Evolutionary conservation across 2,113 vertebrate species (phyloP).

Genomic region (Actinemys pallida): DNA sequence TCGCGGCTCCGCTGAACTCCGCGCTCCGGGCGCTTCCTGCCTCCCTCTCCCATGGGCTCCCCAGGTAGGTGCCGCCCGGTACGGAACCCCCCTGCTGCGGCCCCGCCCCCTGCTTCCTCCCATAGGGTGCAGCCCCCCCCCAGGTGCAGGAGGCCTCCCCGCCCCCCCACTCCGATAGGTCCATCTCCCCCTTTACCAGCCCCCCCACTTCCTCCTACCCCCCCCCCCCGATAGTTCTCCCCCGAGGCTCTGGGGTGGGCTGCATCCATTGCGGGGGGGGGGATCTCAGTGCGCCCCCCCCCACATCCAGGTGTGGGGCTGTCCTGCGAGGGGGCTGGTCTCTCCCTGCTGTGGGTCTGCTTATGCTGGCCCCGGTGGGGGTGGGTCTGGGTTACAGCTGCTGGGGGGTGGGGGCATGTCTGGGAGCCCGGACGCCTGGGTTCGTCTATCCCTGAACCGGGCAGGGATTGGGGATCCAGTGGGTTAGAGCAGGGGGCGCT

Average conservation of each 20-base stretch:
- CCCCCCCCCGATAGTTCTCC: neutral
- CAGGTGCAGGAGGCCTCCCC: neutral
- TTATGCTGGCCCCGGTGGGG: too few relatives aligned
- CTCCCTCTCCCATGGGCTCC: neutral
- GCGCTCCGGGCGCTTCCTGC: neutral
- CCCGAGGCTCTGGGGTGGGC: too few relatives aligned
- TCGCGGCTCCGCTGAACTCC: neutral
- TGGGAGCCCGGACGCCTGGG: conserved; percentile 1
- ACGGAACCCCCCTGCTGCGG: too few relatives aligned
- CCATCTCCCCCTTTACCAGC: neutral
- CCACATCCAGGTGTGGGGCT: neutral
- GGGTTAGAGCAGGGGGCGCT: neutral
- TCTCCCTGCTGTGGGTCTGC: too few relatives aligned
- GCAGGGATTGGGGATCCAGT: neutral
- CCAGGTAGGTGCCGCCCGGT: neutral
- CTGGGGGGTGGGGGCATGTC: neutral
- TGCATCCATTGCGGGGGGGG: neutral
- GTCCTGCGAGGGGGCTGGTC: neutral
- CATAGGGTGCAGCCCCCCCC: too few relatives aligned
- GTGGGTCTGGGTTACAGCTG: neutral
- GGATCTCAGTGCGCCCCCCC: neutral
- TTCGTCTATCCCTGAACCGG: neutral
- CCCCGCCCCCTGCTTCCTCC: neutral
- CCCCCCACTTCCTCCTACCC: rapidly evolving
- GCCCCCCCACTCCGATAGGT: neutral